Percentiles rank a stretch among this genome's conserved stretches.
These are phyloP conservation scores for Amblyjoppa proteus DNA, from an alignment of 2,888 invertebrate genomes.

Conservation along the genomic window DNA sequence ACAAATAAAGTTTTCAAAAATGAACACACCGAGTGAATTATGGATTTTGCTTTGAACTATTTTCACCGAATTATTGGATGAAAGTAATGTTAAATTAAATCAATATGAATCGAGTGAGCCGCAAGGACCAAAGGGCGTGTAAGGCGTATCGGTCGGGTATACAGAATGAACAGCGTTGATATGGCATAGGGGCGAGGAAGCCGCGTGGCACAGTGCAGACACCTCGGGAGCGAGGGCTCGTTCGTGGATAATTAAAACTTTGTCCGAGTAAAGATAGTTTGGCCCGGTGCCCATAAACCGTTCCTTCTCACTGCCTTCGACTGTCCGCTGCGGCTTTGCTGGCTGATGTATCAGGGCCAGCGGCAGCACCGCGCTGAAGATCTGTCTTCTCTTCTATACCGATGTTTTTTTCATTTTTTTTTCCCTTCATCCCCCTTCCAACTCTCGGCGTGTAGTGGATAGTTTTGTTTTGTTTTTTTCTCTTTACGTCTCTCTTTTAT, in stretches of 20 bases:
- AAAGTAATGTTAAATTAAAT: too few species aligned
- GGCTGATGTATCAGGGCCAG: conserved; percentile 53
- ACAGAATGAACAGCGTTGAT: conserved; percentile 21
- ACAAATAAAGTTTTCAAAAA: too few species aligned
- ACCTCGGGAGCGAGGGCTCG: conserved; percentile 11
- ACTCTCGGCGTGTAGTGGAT: conserved; percentile 31
- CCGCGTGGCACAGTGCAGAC: conserved; percentile 25
- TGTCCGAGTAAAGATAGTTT: conserved; percentile 71
- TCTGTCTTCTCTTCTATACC: neutral
- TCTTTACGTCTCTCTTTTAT: conserved; percentile 30
- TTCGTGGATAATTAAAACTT: conserved; percentile 72
- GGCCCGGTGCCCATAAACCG: conserved; percentile 69
- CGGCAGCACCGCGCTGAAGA: conserved; percentile 25
- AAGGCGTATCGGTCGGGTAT: neutral
- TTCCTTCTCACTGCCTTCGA: conserved; percentile 46
- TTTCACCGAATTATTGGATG: too few species aligned
- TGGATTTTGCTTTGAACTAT: too few species aligned
- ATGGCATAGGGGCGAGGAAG: neutral
- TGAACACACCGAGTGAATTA: too few species aligned
- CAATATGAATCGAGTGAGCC: too few species aligned
- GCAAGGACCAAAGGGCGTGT: neutral
- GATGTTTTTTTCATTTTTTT: conserved; percentile 23
- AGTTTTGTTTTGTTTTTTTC: conserved; percentile 8
- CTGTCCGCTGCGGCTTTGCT: conserved; percentile 35
- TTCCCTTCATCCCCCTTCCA: conserved; percentile 3